phyloP scores from a whole-genome alignment of 2,888 invertebrate species.

The Drosophila neutralis region DNA sequence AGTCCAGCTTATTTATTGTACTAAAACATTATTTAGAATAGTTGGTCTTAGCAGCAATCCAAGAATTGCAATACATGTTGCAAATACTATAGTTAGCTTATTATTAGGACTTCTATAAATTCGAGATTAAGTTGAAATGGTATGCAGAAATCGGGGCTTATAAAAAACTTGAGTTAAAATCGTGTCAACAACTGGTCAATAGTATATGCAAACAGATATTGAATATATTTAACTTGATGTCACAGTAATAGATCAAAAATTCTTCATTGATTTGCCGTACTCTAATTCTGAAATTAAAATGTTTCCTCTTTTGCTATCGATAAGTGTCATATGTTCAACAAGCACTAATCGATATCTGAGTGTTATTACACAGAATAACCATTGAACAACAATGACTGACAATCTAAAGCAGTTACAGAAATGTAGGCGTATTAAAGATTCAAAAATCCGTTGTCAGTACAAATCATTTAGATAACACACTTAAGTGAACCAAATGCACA shows the following conservation, averaged over 20 bases:
- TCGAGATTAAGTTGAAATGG: not conserved
- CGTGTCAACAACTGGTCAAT: not conserved
- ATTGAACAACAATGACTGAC: not conserved
- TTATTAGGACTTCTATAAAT: not conserved
- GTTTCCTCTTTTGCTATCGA: not conserved
- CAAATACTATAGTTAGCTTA: not conserved
- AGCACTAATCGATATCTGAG: not conserved
- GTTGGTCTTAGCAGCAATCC: not conserved
- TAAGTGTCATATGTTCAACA: not conserved
- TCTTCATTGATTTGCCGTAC: not conserved
- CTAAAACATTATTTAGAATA: conserved; percentile 11
- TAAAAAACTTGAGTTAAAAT: not conserved
- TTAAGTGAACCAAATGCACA: conserved; percentile 2
- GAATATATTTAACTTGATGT: not conserved
- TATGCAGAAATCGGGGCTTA: not conserved
- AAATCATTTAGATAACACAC: conserved; percentile 35
- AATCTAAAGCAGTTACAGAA: conserved; percentile 8
- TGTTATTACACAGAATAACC: not conserved
- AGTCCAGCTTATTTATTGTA: conserved; percentile 45
- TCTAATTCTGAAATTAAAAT: not conserved
- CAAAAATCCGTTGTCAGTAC: conserved; percentile 33
- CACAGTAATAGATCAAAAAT: not conserved
- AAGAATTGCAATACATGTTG: not conserved
- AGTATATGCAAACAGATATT: not conserved
- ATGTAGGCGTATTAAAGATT: conserved; percentile 22